Evolutionary conservation across 35 echinoderm and acorn worm genomes (phyloP), one percentile per base, ranked within the genome.

Genomic region (Stichopus chloronotus): DNA sequence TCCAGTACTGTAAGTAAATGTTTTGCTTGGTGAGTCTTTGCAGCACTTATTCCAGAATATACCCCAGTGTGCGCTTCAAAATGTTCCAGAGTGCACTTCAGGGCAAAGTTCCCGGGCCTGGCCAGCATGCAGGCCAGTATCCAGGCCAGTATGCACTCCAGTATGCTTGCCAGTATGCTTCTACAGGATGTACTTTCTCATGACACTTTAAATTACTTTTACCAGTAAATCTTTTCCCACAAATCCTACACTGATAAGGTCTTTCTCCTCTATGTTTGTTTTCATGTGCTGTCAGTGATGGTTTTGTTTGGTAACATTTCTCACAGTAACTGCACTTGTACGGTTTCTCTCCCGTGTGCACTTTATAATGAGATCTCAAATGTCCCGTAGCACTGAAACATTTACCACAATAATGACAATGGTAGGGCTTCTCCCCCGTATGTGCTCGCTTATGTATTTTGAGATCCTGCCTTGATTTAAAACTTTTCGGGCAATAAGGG

Each of bases 201-300:
- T 84, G 81, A 11, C 56, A 52, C 5, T 84, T 54, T 20, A 55
- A 17, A 57, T 84, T 14, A 56, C 56, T 54, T 56, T 84, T 84
- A 7, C 81, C 9, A 20, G 19, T 23, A 56, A 84, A 84, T 13
- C 52, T 56, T 56, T 57, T 56, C 12, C 24, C n/a, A 63, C 86
- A 88, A 13, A 65, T 58, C 8, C 53, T 19, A 65, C 86, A 88
- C 63, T 88, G 57, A 30, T 65, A 88, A 19, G 86, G 86, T 25
- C 65, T 88, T 2, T 88, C 86, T 59, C 57, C 57, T 1, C 7
- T 58, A 59, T 71, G 63, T 25, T 24, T 52, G 56, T 25, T n/a
- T 53, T 65, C 23, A 16, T 88, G 63, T 65, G 58, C 65, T 17
- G 9, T 88, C 20, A 88, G 56, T 71, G 57, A 9, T 23, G 1